Percentiles rank a stretch among this genome's conserved stretches.
Conservation (phyloP, 2,113 vertebrate genomes). For the Eubucco bourcierii region DNA sequence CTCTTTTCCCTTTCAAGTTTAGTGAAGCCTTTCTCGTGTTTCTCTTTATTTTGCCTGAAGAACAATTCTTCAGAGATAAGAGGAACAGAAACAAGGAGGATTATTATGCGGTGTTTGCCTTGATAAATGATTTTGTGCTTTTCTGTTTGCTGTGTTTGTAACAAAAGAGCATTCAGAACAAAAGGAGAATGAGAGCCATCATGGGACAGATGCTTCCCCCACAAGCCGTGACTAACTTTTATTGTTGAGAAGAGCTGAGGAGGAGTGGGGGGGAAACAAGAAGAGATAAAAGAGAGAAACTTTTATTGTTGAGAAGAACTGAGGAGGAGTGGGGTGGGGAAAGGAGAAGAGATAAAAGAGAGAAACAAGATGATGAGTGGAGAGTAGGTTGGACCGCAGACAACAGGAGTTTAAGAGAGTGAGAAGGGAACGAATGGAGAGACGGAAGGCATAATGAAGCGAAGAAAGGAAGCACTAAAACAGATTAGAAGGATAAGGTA, state of each 20-base stretch:
- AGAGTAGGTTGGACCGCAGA: not conserved
- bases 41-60: slow-evolving; percentile 40
- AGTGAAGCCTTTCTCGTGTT: not conserved
- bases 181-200: slow-evolving; percentile 25
- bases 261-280: not conserved
- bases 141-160: slow-evolving; percentile 48
- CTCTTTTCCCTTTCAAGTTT: not conserved
- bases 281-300: slow-evolving; percentile 53
- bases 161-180: slow-evolving; percentile 61
- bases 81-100: slow-evolving; percentile 3
- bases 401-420: slow-evolving; percentile 8
- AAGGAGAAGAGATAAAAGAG: slow-evolving; percentile 30
- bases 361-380: slow-evolving; percentile 12
- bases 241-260: slow-evolving; percentile 30
- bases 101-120: slow-evolving; percentile 35
- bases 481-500: not conserved
- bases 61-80: slow-evolving; percentile 64
- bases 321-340: not conserved
- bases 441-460: not conserved
- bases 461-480: not conserved
- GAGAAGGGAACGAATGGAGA: not conserved
- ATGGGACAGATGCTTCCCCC: slow-evolving; percentile 36
- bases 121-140: slow-evolving; percentile 42
- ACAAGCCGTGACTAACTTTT: slow-evolving; percentile 22
- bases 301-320: slow-evolving; percentile 31